Conservation (phyloP, 2,113 vertebrate species). For the Gallinago media region DNA sequence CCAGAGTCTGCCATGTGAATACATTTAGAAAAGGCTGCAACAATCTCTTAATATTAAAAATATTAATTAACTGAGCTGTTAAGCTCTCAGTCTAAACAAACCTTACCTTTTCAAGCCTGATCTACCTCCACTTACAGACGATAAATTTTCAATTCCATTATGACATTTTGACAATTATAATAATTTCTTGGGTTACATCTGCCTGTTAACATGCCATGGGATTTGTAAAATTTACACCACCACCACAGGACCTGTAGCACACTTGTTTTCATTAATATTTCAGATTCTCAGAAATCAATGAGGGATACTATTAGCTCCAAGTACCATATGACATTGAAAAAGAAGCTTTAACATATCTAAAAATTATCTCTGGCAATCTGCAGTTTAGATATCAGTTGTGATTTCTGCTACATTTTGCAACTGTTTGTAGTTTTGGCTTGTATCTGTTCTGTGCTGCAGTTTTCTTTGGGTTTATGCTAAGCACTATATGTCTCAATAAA, state of each 20-base stretch:
- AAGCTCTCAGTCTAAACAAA: background rate
- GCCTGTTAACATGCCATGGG: background rate
- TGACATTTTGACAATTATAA: background rate
- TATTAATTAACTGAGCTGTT: background rate
- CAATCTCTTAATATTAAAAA: background rate
- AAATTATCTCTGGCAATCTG: background rate
- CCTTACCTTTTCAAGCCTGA: background rate
- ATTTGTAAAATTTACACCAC: background rate
- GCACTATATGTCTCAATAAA: background rate
- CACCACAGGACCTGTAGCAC: background rate
- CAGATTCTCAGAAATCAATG: background rate
- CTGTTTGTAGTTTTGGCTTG: background rate
- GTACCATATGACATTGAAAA: background rate
- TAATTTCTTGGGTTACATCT: background rate
- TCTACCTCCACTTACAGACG: accelerated
- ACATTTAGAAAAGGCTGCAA: background rate
- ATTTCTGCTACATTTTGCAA: background rate
- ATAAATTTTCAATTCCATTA: background rate
- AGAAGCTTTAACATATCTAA: background rate
- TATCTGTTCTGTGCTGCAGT: background rate
- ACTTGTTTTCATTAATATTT: background rate
- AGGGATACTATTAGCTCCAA: background rate
- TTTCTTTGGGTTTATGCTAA: background rate
- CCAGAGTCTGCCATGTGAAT: background rate
- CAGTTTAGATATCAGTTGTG: background rate